Base-by-base conservation (phyloP, 1,140 invertebrate species). In the Tetranychus cinnabarinus region DNA sequence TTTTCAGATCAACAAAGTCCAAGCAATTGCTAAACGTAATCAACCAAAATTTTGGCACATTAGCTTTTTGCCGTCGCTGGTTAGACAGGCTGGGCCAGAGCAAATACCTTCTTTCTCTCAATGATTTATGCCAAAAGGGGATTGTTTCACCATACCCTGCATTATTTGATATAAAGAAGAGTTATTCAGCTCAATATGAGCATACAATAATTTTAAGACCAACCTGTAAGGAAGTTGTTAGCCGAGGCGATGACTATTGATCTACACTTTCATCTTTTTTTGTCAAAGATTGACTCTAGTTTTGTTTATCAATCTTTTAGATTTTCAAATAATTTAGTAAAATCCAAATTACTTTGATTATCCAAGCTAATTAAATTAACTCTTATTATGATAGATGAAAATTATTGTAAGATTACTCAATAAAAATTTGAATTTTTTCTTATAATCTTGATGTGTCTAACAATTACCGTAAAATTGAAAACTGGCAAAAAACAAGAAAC, bases 51-150 rank as follows among this genome's bases (percentile, higher is more conserved):
- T 99, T 99, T 72, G 83, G 91, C 58, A 99, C 96, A 0, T 75
- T 99, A 64, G 95, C 96, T 2, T 99, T 99, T 73, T 99, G 96
- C 73, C 88, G 96, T 67, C 83, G 96, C 52, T 99, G 96, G 96
- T 72, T 99, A 67, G 96, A 99, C 74, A 82, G 95, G 39, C 79
- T 90, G 5, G 95, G 92, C 8, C 91, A 95, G 68, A 88, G 85
- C 4, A 95, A 96, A 70, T 99, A 99, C 75, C 83, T 97, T 66
- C 92, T 97, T 86, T 91, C 91, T 4, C 75, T 99, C 7, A 98
- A 98, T 72, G 95, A 99, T 78, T 77, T 99, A 10, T 96, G 91
- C 74, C 93, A 98, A 69, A 96, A 95, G 72, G 77, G 76, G 33
- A 86, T 96, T 50, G 85, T 99, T 0, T 89, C 96, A 68, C 83